phyloP scores from a whole-genome alignment of 2,888 invertebrate genomes.

The Macaria liturata region DNA sequence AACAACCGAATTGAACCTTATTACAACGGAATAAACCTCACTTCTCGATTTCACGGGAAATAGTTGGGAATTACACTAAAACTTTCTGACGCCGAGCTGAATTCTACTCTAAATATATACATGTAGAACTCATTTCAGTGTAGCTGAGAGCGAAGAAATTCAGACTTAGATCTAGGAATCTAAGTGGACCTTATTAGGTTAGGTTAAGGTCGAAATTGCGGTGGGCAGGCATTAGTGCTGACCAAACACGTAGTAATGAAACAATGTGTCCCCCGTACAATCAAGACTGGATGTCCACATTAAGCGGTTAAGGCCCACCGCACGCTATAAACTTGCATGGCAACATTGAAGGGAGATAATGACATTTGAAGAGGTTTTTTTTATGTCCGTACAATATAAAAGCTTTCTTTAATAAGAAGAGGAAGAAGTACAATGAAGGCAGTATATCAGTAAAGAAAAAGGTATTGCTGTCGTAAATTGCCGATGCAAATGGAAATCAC shows the following conservation, averaged over 20 bases:
- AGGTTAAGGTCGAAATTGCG: conserved; percentile 17
- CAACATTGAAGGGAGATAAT: no score
- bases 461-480: no score
- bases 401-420: no score
- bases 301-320: conserved; percentile 41
- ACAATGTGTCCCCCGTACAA: conserved; percentile 56
- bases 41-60: background rate
- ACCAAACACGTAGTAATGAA: conserved; percentile 64
- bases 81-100: background rate
- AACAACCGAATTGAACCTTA: conserved; percentile 16
- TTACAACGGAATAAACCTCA: background rate
- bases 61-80: conserved; percentile 3
- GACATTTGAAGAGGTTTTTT: no score
- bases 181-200: conserved; percentile 14
- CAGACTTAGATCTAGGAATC: background rate
- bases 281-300: conserved; percentile 50
- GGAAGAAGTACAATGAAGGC: no score
- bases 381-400: no score
- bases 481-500: no score
- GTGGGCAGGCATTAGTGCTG: conserved; percentile 41
- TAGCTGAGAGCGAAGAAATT: conserved; percentile 1
- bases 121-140: background rate
- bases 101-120: background rate
- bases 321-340: conserved; percentile 16
- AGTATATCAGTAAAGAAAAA: no score